Base-by-base conservation (phyloP, 2,888 invertebrate genomes). In the Rhyacophila evoluta region DNA sequence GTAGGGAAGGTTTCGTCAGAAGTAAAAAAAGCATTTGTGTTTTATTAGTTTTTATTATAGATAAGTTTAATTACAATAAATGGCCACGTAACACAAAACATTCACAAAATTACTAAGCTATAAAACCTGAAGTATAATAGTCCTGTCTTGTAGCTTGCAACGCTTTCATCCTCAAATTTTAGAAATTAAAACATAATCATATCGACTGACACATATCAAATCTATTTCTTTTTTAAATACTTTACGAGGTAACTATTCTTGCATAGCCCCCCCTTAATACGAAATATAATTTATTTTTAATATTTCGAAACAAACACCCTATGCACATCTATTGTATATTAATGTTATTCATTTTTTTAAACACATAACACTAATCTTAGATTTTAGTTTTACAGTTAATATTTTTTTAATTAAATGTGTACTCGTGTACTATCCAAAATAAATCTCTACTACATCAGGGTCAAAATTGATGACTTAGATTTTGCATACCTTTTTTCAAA, bases 61-160 rank as follows among this genome's bases (percentile, higher is more conserved):
- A 81, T 81, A 82, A 75, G 79, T 82, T 82, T 80, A 82, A 80
- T 82, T 82, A 82, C 81, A 82, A 82, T 82, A 80, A 82, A 82
- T 81, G 82, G 82, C 82, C 82, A 82, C 82, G 78, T 39, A 82
- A 82, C 82, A 82, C 81, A 82, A 80, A 82, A 82, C 82, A 82
- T 82, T 82, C 82, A 82, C 82, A 81, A 81, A 82, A 82, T 74
- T 77, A 82, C 82, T 82, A 82, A 82, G 81, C 81, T 81, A 81
- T 77, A 79, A 81, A 79, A 78, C 78, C 74, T 77, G 77, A 77
- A 79, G 76, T 78, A 78, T 75, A 69, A 73, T 79, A 55, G 55
- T 55, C 10, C 72, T 78, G 69, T 81, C 70, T 78, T 55, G 67
- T 38, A 29, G 41, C 55, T 70, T 29, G 79, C 72, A 74, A 78